phyloP scores from a whole-genome alignment of 2,797 vertebrate species.

The Sebastolobus alascanus region DNA sequence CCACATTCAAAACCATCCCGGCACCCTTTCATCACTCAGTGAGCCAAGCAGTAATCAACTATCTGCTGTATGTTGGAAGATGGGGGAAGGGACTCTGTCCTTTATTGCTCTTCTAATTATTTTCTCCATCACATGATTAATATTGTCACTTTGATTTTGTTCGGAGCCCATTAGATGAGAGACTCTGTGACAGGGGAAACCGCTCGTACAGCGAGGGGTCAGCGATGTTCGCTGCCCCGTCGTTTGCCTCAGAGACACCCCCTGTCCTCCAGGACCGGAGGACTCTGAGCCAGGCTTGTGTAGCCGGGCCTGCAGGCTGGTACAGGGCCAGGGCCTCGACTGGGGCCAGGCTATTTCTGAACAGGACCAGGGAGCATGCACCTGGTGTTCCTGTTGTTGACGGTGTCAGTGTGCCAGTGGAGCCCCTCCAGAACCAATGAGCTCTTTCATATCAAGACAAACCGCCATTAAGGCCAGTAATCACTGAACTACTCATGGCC shows the following conservation, averaged over 20 bases:
- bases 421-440: slow-evolving; percentile 70
- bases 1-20: slow-evolving; percentile 25
- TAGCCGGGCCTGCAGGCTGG: slow-evolving; percentile 43
- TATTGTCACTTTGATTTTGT: slow-evolving; percentile 77
- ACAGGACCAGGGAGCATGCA: slow-evolving; percentile 73
- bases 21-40: slow-evolving; percentile 44
- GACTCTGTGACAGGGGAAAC: slow-evolving; percentile 41
- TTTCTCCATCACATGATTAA: slow-evolving; percentile 74
- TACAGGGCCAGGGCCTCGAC: slow-evolving; percentile 49
- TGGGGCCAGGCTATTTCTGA: slow-evolving; percentile 74
- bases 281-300: slow-evolving; percentile 41
- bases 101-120: slow-evolving; percentile 73
- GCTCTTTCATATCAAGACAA: slow-evolving; percentile 65
- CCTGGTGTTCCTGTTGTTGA: slow-evolving; percentile 76
- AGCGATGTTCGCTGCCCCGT: slow-evolving; percentile 26
- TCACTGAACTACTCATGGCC: slow-evolving; percentile 14
- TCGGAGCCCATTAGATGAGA: slow-evolving; percentile 42
- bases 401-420: slow-evolving; percentile 58
- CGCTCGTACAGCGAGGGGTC: slow-evolving; percentile 46
- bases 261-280: slow-evolving; percentile 43
- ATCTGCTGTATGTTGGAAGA: slow-evolving; percentile 35
- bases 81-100: slow-evolving; percentile 35
- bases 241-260: slow-evolving; percentile 40
- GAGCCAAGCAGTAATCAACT: slow-evolving; percentile 46
- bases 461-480: slow-evolving; percentile 41